Percentiles rank a stretch among this genome's conserved stretches.
These are phyloP conservation scores for Crenichthys baileyi DNA, from an alignment of 2,797 vertebrate genomes.

Conservation along the genomic window DNA sequence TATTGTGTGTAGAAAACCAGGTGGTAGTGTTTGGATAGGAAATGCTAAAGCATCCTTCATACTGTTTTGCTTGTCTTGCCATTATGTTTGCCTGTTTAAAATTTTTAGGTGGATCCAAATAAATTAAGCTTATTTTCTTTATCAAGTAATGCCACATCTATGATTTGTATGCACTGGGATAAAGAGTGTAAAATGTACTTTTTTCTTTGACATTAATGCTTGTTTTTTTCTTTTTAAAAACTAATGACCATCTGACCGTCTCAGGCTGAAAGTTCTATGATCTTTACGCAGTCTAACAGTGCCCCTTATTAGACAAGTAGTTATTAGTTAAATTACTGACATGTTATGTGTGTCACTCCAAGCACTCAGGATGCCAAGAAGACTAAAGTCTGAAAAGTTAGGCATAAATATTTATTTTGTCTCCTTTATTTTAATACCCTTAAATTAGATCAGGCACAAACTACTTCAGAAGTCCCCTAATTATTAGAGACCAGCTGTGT, in stretches of 20 bases:
- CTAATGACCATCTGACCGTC: no score
- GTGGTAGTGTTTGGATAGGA: background rate
- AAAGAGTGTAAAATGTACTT: background rate
- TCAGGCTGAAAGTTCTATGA: no score
- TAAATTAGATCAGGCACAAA: background rate
- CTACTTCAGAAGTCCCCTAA: background rate
- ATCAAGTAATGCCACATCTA: background rate
- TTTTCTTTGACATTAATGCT: background rate
- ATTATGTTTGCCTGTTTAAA: background rate
- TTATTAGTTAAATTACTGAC: no score
- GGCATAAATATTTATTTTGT: background rate
- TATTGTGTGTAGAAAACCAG: background rate
- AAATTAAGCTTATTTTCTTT: background rate
- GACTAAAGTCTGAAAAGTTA: background rate
- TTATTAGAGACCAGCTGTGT: background rate
- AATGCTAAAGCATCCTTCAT: background rate
- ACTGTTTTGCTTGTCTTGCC: background rate
- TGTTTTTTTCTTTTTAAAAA: no score
- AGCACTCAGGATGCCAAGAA: background rate
- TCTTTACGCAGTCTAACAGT: no score
- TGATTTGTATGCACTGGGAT: background rate
- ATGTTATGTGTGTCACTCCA: no score
- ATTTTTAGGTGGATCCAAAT: background rate
- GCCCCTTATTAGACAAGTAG: no score
- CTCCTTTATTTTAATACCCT: background rate